A percentile compares a stretch with the other conserved stretches of the same genome.
These are phyloP conservation scores for Nanorana parkeri DNA, from an alignment of 2,113 vertebrate species.

Conservation along the genomic window DNA sequence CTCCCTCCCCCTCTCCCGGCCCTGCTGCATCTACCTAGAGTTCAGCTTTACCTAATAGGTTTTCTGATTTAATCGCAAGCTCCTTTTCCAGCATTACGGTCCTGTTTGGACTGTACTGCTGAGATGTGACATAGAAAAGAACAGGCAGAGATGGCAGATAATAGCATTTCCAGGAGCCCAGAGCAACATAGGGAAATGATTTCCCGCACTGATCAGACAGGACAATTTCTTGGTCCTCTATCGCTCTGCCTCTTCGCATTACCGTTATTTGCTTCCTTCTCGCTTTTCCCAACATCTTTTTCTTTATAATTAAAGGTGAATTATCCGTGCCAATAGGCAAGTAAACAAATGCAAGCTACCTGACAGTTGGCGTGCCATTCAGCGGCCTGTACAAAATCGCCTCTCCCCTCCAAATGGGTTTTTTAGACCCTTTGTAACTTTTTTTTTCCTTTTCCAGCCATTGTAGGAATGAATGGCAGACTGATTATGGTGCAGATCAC, in stretches of 20 bases:
- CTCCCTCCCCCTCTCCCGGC: no score
- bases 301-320: slow-evolving; percentile 52
- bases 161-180: slow-evolving; percentile 19
- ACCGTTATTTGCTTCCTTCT: slow-evolving; percentile 44
- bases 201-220: slow-evolving; percentile 39
- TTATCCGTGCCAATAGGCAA: slow-evolving; percentile 47
- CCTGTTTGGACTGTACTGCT: no score
- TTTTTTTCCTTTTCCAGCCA: background rate
- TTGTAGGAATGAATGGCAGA: slow-evolving; percentile 43
- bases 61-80: no score
- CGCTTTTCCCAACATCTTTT: slow-evolving; percentile 18
- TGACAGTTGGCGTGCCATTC: slow-evolving; percentile 21
- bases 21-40: no score
- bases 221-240: slow-evolving; percentile 32
- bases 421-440: slow-evolving; percentile 4
- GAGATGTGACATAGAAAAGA: background rate
- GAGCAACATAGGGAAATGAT: slow-evolving; percentile 38
- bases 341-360: slow-evolving; percentile 6
- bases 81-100: no score
- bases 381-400: background rate
- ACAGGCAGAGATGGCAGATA: slow-evolving; percentile 12
- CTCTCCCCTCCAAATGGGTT: slow-evolving; percentile 12
- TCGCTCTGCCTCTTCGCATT: slow-evolving; percentile 24
- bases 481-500: slow-evolving; percentile 19
- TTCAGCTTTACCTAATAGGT: no score